Evolutionary conservation across 2,888 invertebrate species (phyloP), one percentile per base, ranked within the genome.

Genomic region (Caenorhabditis sulstoni): DNA sequence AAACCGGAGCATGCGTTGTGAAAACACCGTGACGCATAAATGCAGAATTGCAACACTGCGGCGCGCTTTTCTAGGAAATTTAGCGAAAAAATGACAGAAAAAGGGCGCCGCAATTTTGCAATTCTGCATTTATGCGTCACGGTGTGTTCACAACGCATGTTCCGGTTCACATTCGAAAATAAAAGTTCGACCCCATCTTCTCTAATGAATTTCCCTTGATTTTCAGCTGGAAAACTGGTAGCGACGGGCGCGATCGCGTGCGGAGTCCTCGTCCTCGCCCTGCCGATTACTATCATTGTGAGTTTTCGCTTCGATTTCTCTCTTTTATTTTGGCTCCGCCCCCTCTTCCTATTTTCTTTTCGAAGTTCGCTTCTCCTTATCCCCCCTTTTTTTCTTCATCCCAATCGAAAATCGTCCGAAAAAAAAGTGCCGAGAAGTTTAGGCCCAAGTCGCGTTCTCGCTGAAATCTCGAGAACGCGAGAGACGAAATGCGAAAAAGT

Each of bases 191-290:
- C n/a, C n/a, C n/a, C n/a, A n/a, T n/a, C n/a, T n/a, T n/a, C n/a
- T n/a, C n/a, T n/a, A 29, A 29, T 29, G 29, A 29, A 7, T 29
- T 29, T 29, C 7, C 3, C 3, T 29, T 29, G 3, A 35, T 41
- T 80, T 84, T 61, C 71, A 86, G 87, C 84, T 35, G 88, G 88
- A 53, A 88, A 88, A 76, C 75, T 88, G 16, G 87, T 88, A 22
- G 88, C 88, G 12, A 88, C 88, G 18, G 86, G 86, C 9, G 84
- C 84, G 16, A 85, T 85, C 41, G 83, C 84, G 9, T 84, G 84
- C 58, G 85, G 85, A 50, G 85, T 84, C 3, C 65, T 85, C 14
- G 85, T 84, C 14, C 71, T 85, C 16, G 84, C 85, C 1, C 75
- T 85, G 16, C 84, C 85, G 8, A 84, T 85, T 71, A 84, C 85